Evolutionary conservation across 2,113 vertebrate species (phyloP), one percentile per base, ranked within the genome.

Genomic region (Pelodiscus sinensis): DNA sequence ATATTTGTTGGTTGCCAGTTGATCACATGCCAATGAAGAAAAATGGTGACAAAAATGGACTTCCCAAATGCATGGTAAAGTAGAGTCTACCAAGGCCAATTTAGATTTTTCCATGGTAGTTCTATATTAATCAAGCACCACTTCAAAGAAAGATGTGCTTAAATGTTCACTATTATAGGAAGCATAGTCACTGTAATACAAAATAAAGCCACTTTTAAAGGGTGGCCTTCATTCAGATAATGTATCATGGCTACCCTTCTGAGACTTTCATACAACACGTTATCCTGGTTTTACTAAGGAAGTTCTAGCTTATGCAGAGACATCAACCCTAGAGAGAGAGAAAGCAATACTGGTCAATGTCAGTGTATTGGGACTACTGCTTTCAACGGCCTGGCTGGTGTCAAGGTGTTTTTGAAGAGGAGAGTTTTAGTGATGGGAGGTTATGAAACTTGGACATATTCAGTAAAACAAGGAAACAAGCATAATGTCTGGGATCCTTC

Each of bases 1-100:
- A 82, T 75, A 89, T 14, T 84, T 4, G 2, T 27, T 84, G 62
- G 71, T 90, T 93, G 85, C 57, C 79, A 94, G 52, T 0, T 21
- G 78, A 88, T 84, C 88, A 90, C 79, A 16, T n/a, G 93, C 81
- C 83, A 92, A n/a, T 87, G 29, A 60, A 92, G 85, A 92, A 94
- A 35, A 71, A 91, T 44, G 89, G 2, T 13, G 81, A 56, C 65
- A 89, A 94, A 96, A 96, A 93, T 0, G 0, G 77, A n/a, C 89
- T 83, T 85, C 38, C 88, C 90, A 93, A 85, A 91, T 90, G 80
- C 60, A 87, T 90, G 82, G n/a, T 83, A 4, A 91, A 96, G 78
- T 81, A 85, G n/a, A 44, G 44, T 68, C 60, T 89, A 89, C 15
- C 92, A 82, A 0, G 2, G 83, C 52, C 52, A 86, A 81, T 5